A percentile compares a stretch with the other conserved stretches of the same genome.
Evolutionary conservation across 2,888 invertebrate genomes (phyloP).

Genomic region (Erebia aethiops): DNA sequence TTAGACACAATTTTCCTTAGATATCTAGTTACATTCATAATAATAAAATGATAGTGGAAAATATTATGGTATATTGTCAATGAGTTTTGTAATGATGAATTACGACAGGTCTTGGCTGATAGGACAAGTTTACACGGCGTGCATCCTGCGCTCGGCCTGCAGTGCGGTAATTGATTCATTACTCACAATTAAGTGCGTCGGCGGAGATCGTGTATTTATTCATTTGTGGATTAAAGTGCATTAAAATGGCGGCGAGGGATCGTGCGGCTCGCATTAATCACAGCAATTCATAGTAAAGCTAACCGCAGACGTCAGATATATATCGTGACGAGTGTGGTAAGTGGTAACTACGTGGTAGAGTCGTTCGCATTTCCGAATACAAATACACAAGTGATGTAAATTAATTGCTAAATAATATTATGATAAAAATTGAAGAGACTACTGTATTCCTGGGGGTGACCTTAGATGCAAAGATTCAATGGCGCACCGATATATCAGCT

Average conservation of each 20-base stretch:
- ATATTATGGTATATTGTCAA: too few relatives aligned
- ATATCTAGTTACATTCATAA: too few relatives aligned
- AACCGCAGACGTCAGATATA: background rate
- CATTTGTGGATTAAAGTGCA: background rate
- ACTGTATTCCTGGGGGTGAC: too few relatives aligned
- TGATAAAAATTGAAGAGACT: too few relatives aligned
- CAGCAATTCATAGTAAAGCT: background rate
- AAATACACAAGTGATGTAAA: too few relatives aligned
- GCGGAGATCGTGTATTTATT: constrained; percentile 1
- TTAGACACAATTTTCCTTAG: too few relatives aligned
- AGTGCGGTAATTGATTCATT: constrained; percentile 26
- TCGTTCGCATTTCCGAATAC: too few relatives aligned
- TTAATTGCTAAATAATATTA: too few relatives aligned
- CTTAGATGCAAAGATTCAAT: too few relatives aligned
- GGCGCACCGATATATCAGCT: too few relatives aligned
- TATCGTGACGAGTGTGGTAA: background rate
- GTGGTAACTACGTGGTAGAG: too few relatives aligned
- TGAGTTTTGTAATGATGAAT: background rate
- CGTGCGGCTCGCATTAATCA: background rate
- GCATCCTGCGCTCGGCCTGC: constrained; percentile 10
- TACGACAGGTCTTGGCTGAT: background rate
- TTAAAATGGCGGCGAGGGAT: background rate
- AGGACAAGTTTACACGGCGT: background rate
- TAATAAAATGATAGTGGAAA: too few relatives aligned
- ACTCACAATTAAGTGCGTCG: constrained; percentile 13